Evolutionary conservation across 2,113 vertebrate genomes (phyloP).

Genomic region (Egretta garzetta): DNA sequence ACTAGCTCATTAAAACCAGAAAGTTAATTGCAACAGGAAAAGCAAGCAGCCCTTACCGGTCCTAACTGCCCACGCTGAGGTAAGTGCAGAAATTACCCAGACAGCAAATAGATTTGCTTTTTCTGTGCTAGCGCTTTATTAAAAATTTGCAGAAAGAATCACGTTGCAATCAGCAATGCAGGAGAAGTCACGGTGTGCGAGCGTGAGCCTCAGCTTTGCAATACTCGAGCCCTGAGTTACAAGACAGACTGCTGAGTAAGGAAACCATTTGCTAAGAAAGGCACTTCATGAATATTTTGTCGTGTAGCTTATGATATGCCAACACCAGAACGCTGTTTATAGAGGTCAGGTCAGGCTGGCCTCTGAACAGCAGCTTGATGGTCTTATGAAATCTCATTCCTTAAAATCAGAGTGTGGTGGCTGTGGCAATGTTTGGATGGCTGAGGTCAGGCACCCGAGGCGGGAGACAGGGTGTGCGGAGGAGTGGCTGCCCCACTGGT

Average conservation of each 20-base stretch:
- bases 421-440: background rate
- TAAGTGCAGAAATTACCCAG: background rate
- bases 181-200: background rate
- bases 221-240: background rate
- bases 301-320: background rate
- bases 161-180: background rate
- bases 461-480: background rate
- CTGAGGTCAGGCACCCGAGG: background rate
- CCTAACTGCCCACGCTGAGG: background rate
- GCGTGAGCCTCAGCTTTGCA: background rate
- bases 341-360: background rate
- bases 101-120: background rate
- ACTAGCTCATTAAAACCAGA: constrained; percentile 16
- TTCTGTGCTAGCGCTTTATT: background rate
- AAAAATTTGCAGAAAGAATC: background rate
- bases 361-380: background rate
- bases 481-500: background rate
- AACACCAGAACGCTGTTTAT: background rate
- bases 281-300: background rate
- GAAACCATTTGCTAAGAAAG: background rate
- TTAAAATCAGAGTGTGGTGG: background rate
- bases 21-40: constrained; percentile 34
- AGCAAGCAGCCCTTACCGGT: background rate
- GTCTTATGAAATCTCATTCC: background rate
- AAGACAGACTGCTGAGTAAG: background rate